Evolutionary conservation across 2,888 invertebrate species (phyloP), one percentile per base, ranked within the genome.

Genomic region (Physocephala rufipes): DNA sequence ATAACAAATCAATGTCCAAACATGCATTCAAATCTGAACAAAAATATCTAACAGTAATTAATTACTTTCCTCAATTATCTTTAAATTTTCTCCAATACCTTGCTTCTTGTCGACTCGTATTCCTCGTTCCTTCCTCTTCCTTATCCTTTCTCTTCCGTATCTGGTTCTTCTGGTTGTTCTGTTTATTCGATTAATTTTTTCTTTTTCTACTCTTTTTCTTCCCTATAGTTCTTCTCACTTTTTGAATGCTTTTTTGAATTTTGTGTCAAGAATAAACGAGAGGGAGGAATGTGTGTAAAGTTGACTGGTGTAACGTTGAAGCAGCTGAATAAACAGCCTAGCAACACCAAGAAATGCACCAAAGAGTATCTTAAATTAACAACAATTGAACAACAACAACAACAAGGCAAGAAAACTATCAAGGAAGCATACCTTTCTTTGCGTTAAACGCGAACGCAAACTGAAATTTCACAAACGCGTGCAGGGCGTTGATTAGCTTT

Each of bases 401-500:
- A 62, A 21, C 19, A 55, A 58, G n/a, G n/a, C 47, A 36, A 24
- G 3, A 53, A 67, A 45, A 19, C 9, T 45, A 68, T 21, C 49
- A 61, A 51, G n/a, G 28, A 68, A 47, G 28, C 55, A 51, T 24
- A 70, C 3, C 12, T 2, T 49, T 24, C 15, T 36, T 47, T n/a
- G n/a, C 47, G 45, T 26, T 55, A 16, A 45, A 36, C 16, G 43
- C 24, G 21, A n/a, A n/a, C n/a, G n/a, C n/a, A n/a, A n/a, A n/a
- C n/a, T n/a, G n/a, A n/a, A n/a, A n/a, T n/a, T 59, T 36, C n/a
- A 16, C 15, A 55, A 36, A 61, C 69, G 64, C 69, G 66, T 70
- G 71, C 68, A 74, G 82, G 82, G 81, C 80, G 80, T 80, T 81
- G 80, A 80, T 80, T 80, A 79, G 78, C 80, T 74, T 78, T 76